These are phyloP conservation scores for Ctenochaetus hawaiiensis DNA, from an alignment of 2,797 vertebrate genomes.

Conservation along the genomic window DNA sequence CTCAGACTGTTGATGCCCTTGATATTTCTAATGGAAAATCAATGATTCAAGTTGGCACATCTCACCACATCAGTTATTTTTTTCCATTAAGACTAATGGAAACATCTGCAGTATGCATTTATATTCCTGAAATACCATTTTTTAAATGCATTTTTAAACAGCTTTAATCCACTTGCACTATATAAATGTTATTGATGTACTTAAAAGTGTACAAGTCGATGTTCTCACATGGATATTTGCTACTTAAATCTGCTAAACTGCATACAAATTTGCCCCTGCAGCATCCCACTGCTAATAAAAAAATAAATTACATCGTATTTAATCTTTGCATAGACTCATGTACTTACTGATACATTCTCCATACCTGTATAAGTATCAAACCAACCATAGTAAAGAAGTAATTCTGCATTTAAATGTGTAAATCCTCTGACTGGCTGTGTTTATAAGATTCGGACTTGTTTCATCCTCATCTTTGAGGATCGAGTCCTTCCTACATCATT, in stretches of 20 bases:
- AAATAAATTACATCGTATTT: too few species aligned
- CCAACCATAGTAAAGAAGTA: too few species aligned
- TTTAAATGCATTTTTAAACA: too few species aligned
- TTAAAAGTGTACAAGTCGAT: too few species aligned
- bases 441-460: not conserved
- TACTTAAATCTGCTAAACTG: too few species aligned
- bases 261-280: too few species aligned
- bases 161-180: too few species aligned
- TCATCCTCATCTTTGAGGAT: not conserved
- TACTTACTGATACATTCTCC: too few species aligned
- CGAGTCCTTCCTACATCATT: not conserved
- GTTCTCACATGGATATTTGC: too few species aligned
- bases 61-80: not conserved
- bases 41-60: not conserved
- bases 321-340: too few species aligned
- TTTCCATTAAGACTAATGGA: not conserved
- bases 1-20: not conserved
- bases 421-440: not conserved
- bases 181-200: too few species aligned
- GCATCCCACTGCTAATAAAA: too few species aligned
- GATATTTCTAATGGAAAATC: not conserved
- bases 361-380: not conserved
- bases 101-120: not conserved
- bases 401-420: not conserved
- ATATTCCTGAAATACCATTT: not conserved